Evolutionary conservation across 2,888 invertebrate genomes (phyloP), one percentile per base, ranked within the genome.

Genomic region (Lasioglossum malachurum): DNA sequence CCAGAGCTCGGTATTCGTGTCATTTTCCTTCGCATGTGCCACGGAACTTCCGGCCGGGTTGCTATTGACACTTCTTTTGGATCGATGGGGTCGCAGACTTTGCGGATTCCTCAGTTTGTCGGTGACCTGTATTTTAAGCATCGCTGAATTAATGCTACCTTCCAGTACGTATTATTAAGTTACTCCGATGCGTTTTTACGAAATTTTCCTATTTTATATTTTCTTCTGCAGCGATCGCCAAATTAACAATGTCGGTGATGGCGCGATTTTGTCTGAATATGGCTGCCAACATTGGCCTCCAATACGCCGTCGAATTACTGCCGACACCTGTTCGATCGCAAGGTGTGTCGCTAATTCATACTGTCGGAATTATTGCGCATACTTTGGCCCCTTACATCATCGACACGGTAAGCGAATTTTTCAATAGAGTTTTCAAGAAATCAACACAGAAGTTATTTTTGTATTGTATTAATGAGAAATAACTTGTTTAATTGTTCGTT

Each of bases 231-330:
- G 97, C 97, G 73, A 96, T 96, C 0, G 97, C 97, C 0, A 97
- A 97, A 82, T 97, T 98, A 0, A 96, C 97, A 0, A 95, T 98
- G 86, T 98, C 98, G 19, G 97, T 98, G 84, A 95, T 97, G 82
- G 98, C 98, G 2, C 96, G 98, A n/a, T 98, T 98, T 92, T 97
- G 97, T 75, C 97, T 98, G 19, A 98, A 98, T 94, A 98, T 98
- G 89, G 97, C 98, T 0, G 98, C 98, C 94, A 98, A 98, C 95
- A 98, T 98, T 85, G 98, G 98, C 0, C 96, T 98, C 0, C 98
- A 98, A 93, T 98, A 98, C 95, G 98, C 98, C 0, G 98, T 98
- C 0, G 98, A 98, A 94, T 94, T 98, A 12, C 94, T 98, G 19
- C 98, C 98, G 0, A 98, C 98, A 0, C 98, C 98, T 0, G 98